Base-by-base conservation (phyloP, 2,888 invertebrate genomes). In the Drosophila ochracea region DNA sequence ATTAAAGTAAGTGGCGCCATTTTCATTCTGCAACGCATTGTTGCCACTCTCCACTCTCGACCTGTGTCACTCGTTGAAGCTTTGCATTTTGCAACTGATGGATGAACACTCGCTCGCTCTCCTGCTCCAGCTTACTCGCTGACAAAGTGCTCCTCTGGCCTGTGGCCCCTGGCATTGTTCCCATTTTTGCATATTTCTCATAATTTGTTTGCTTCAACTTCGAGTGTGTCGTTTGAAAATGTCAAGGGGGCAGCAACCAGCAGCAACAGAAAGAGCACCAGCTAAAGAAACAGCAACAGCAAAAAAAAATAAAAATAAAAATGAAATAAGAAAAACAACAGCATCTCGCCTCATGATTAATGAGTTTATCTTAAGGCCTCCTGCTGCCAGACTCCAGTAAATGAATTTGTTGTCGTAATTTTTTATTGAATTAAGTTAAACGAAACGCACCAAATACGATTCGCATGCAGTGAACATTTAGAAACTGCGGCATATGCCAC, bases 1-100 rank as follows among this genome's bases (percentile, higher is more conserved):
- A 86, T 86, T 86, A 86, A 89, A 90, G 89, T 86, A 86, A 86
- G 85, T 86, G 85, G 76, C 81, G 69, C 72, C 82, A 89, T 83
- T 86, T 83, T 83, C 76, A 67, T 68, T 72, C 67, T 69, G 78
- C 73, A 71, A 57, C 67, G 76, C 76, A 41, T 62, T 71, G 64
- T 50, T 73, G 73, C 68, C 64, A 28, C 37, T 49, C 21, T 65
- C 28, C 28, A 33, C 33, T 28, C 16, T 28, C 16, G 37, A 49
- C 63, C 37, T 55, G 59, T 66, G 66, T 50, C 31, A 41, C 57
- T 73, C 65, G 57, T 55, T 63, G 28, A 60, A 58, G 63, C 54
- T 66, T 39, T 63, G 43, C 63, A 41, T 58, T 63, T 54, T 55
- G 47, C 30, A 7, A 41, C 78, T 60, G 73, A 77, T 73, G 68